phyloP scores from a whole-genome alignment of 2,113 vertebrate genomes.

The Eulacestoma nigropectus region DNA sequence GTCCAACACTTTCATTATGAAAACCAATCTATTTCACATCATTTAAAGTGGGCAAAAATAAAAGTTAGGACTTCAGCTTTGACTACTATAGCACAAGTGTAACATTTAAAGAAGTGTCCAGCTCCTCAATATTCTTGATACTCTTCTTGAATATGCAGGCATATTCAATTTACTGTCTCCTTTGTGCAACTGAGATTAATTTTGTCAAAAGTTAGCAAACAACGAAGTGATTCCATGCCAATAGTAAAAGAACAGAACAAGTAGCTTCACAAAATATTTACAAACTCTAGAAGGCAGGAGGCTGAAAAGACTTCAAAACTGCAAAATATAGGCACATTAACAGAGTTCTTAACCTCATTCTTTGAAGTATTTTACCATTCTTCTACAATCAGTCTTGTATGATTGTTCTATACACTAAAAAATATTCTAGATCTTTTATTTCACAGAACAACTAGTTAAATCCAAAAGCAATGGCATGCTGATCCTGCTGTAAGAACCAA shows the following conservation, averaged over 20 bases:
- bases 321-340: neutral
- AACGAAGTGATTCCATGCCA: neutral
- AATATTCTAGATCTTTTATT: neutral
- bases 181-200: neutral
- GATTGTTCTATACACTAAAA: neutral
- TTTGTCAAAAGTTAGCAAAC: neutral
- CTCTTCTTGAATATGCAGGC: neutral
- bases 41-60: neutral
- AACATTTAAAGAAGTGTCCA: neutral
- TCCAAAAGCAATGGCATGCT: neutral
- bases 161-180: neutral
- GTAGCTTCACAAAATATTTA: neutral
- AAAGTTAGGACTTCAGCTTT: neutral
- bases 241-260: neutral
- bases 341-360: neutral
- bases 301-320: neutral
- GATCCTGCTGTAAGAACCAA: neutral
- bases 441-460: neutral
- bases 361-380: neutral
- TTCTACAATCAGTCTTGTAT: neutral
- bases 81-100: neutral
- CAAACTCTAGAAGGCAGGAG: neutral
- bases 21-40: neutral
- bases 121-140: neutral
- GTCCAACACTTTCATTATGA: neutral